Conservation (phyloP, 1,140 invertebrate species). For the Calephelis virginiensis region DNA sequence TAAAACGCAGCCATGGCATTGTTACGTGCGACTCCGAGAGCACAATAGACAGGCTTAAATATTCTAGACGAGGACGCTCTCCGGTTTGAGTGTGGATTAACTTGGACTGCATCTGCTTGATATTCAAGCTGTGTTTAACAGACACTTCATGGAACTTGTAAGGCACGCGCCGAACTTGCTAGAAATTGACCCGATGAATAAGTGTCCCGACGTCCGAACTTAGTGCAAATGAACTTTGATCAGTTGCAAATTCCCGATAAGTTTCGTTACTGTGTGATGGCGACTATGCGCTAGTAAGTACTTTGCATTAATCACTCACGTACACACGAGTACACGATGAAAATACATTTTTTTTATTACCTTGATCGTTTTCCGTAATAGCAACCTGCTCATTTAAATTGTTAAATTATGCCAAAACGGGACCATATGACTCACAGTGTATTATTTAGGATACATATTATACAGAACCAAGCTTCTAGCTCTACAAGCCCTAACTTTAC, state of each 20-base stretch:
- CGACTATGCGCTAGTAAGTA: too few relatives aligned
- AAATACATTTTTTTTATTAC: too few relatives aligned
- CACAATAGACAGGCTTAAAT: conserved; percentile 27
- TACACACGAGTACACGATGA: too few relatives aligned
- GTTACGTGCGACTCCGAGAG: conserved; percentile 17
- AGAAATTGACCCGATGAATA: conserved; percentile 35
- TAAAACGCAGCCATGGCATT: conserved; percentile 19
- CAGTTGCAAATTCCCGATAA: background rate
- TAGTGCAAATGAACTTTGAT: background rate
- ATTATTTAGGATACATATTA: too few relatives aligned
- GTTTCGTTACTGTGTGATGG: too few relatives aligned
- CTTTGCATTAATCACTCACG: too few relatives aligned
- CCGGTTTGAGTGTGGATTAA: conserved; percentile 36
- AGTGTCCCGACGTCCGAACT: conserved; percentile 30
- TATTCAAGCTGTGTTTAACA: conserved; percentile 37
- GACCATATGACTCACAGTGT: too few relatives aligned
- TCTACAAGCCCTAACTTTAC: too few relatives aligned
- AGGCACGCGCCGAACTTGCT: conserved; percentile 36
- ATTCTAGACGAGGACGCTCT: conserved; percentile 24
- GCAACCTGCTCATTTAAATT: too few relatives aligned
- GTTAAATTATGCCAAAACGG: too few relatives aligned
- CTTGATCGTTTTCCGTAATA: too few relatives aligned
- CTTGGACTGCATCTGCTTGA: conserved; percentile 37
- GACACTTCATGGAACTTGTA: conserved; percentile 36
- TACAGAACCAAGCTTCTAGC: too few relatives aligned